Evolutionary conservation across 1,140 invertebrate species (phyloP).

Genomic region (Latrodectus geometricus): DNA sequence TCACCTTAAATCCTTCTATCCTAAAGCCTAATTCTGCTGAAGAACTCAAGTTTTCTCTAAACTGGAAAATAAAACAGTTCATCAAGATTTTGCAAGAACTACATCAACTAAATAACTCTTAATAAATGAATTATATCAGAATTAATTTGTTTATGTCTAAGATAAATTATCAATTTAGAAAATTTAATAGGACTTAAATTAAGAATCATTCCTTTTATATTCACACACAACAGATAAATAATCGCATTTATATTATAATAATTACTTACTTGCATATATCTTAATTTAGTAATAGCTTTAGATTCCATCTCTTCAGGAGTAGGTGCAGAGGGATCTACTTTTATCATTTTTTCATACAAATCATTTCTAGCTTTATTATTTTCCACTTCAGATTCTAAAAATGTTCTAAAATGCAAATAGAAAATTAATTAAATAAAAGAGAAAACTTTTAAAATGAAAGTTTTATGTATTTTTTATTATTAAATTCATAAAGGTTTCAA

Average conservation of each 20-base stretch:
- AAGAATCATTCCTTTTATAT: too few relatives aligned
- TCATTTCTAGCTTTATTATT: constrained; percentile 82
- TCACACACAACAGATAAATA: too few relatives aligned
- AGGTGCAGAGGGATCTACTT: constrained; percentile 87
- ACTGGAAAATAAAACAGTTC: constrained; percentile 68
- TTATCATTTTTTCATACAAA: constrained; percentile 93
- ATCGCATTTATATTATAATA: neutral
- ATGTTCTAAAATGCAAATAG: constrained; percentile 74
- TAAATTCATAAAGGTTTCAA: too few relatives aligned
- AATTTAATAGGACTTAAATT: too few relatives aligned
- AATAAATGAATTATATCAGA: too few relatives aligned
- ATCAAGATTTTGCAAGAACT: too few relatives aligned
- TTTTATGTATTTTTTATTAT: neutral
- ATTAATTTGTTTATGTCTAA: too few relatives aligned
- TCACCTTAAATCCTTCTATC: constrained; percentile 93
- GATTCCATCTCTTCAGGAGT: constrained; percentile 82
- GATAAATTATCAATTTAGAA: neutral
- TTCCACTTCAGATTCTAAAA: constrained; percentile 92
- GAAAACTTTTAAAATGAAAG: neutral
- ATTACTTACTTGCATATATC: constrained; percentile 84
- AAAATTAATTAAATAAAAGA: too few relatives aligned
- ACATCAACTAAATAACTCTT: too few relatives aligned
- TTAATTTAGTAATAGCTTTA: constrained; percentile 88
- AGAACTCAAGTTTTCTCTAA: constrained; percentile 91
- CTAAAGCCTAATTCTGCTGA: constrained; percentile 92